phyloP scores from a whole-genome alignment of 2,888 invertebrate genomes.

The Monoplex corrugatus region DNA sequence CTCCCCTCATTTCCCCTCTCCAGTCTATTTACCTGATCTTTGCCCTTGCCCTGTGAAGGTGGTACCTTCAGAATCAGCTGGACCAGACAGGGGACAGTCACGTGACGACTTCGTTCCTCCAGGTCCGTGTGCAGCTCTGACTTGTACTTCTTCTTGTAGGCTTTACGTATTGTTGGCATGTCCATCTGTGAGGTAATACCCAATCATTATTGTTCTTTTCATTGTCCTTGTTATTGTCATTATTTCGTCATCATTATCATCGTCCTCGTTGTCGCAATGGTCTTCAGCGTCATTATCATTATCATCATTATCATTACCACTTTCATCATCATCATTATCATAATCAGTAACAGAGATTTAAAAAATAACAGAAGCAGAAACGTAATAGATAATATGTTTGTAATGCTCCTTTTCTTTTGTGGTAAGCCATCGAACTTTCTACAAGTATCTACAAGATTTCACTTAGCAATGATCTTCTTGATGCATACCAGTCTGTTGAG shows the following conservation, averaged over 20 bases:
- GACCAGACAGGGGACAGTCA: constrained; percentile 67
- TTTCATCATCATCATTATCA: background rate
- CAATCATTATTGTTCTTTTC: background rate
- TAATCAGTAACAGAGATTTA: too few species aligned
- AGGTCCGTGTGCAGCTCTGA: constrained; percentile 72
- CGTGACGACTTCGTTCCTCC: constrained; percentile 65
- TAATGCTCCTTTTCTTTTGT: too few species aligned
- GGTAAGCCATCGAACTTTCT: too few species aligned
- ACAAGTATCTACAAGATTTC: too few species aligned
- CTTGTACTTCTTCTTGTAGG: constrained; percentile 74
- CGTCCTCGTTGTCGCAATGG: background rate
- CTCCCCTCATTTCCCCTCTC: background rate
- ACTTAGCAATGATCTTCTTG: too few species aligned
- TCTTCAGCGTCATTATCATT: constrained; percentile 23
- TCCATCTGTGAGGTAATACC: constrained; percentile 69
- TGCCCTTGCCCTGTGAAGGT: constrained; percentile 48
- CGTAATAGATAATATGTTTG: too few species aligned
- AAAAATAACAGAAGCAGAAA: too few species aligned
- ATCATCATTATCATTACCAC: background rate
- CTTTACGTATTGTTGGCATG: constrained; percentile 70
- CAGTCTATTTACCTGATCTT: constrained; percentile 7
- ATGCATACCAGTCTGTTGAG: too few species aligned
- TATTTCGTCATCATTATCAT: constrained; percentile 11
- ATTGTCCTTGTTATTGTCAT: background rate
- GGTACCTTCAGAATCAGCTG: constrained; percentile 67